Percentiles rank a stretch among this genome's conserved stretches.
phyloP scores from a whole-genome alignment of 2,888 invertebrate genomes.

The Phlogophora meticulosa region DNA sequence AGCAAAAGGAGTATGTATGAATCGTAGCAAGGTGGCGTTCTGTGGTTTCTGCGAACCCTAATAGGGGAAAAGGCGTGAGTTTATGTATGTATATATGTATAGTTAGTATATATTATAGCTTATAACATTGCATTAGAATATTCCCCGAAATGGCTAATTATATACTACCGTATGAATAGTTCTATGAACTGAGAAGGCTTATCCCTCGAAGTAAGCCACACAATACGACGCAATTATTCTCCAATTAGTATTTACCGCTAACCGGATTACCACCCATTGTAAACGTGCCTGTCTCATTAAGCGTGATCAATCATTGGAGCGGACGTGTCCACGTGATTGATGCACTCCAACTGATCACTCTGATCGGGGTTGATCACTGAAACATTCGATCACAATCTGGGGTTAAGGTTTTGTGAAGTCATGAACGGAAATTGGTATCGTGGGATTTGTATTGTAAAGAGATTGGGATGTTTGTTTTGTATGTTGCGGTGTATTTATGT shows the following conservation, averaged over 20 bases:
- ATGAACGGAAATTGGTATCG: constrained; percentile 15
- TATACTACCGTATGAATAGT: not conserved
- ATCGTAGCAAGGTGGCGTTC: no score
- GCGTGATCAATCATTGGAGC: constrained; percentile 54
- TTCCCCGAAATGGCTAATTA: no score
- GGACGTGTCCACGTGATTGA: constrained; percentile 36
- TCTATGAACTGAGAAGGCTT: not conserved
- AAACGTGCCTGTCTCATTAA: constrained; percentile 51
- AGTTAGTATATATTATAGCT: no score
- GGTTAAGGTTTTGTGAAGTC: not conserved
- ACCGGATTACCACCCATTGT: constrained; percentile 22
- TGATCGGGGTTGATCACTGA: constrained; percentile 12
- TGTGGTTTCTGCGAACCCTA: no score
- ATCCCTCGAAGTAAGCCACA: not conserved
- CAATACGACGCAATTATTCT: not conserved
- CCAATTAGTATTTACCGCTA: constrained; percentile 6
- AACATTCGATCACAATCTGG: constrained; percentile 21
- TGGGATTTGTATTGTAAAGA: not conserved
- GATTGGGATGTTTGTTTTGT: no score
- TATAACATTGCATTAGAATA: no score
- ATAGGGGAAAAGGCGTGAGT: no score
- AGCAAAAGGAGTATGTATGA: no score
- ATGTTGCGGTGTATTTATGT: no score
- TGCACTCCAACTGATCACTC: constrained; percentile 14
- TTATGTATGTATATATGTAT: no score